Evolutionary conservation across 2,113 vertebrate genomes (phyloP), one percentile per base, ranked within the genome.

Genomic region (Callionymus lyra): DNA sequence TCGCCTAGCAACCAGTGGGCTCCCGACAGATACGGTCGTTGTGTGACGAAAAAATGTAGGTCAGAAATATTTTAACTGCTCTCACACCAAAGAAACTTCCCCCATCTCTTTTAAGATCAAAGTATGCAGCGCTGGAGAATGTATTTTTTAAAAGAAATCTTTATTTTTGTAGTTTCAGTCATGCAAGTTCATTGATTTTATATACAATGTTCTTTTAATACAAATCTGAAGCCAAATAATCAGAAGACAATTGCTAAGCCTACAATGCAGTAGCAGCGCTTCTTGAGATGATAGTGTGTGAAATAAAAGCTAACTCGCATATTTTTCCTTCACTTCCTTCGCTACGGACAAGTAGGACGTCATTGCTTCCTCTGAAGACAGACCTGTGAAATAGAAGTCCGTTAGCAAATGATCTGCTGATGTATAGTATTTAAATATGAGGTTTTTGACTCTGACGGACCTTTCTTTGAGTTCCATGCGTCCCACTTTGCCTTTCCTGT

Each of bases 401-500:
- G 11, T 10, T 6, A 38, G 34, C 31, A 6, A 38, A 10, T 16
- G 9, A 2, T 11, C 12, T 14, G 2, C 10, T 0, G 33, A 9
- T 15, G 32, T 6, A 12, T 10, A 31, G 21, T 12, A 5, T 15
- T 33, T 11, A 42, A 11, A 12, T 1, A n/a, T 16, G 6, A 34
- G 10, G 32, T 4, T 11, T 6, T 14, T 3, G 34, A 6, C 12
- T 13, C 3, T 27, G 4, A 27, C 21, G 8, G 44, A 93, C 93
- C 94, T 91, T 94, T 91, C 44, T 83, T 65, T 5, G 17, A n/a
- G 1, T 63, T 70, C 94, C 93, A 97, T 2, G 86, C 84, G 38
- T 94, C 89, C 94, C 94, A 98, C 63, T 97, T 98, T 17, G 77
- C 81, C 73, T 86, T 91, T 44, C 89, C 93, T 61, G 82, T 70